These are phyloP conservation scores for Drosophila cardini DNA, from an alignment of 1,140 invertebrate genomes.

Conservation along the genomic window DNA sequence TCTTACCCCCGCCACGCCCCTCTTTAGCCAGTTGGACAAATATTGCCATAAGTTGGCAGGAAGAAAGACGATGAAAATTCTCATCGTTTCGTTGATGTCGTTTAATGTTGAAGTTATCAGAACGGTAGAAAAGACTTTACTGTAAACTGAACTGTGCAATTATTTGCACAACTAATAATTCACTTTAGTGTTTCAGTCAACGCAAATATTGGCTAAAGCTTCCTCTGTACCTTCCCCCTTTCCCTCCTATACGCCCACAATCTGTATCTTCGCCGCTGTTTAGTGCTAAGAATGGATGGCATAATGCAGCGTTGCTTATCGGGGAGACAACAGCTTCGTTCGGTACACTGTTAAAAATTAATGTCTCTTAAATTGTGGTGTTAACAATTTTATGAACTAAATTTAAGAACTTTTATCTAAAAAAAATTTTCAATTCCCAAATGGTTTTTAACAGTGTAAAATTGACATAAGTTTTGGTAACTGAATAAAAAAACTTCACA, in stretches of 20 bases:
- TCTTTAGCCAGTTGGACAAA: conserved; percentile 51
- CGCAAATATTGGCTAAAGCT: conserved; percentile 60
- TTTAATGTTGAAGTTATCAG: conserved; percentile 34
- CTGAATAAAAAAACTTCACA: too few relatives aligned
- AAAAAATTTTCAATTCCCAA: too few relatives aligned
- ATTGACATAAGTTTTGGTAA: too few relatives aligned
- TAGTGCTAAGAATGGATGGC: not conserved
- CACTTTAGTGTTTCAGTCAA: conserved; percentile 76
- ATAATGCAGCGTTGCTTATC: conserved; percentile 15
- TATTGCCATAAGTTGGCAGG: conserved; percentile 68
- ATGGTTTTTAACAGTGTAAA: too few relatives aligned
- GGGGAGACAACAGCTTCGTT: not conserved
- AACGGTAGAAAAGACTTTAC: conserved; percentile 37
- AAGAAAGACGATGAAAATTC: conserved; percentile 10
- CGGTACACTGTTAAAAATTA: not conserved
- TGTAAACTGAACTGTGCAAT: conserved; percentile 72
- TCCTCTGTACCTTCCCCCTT: not conserved
- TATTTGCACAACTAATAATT: conserved; percentile 82
- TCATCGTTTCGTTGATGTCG: conserved; percentile 1
- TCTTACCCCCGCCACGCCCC: not conserved
- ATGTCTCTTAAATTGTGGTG: too few relatives aligned
- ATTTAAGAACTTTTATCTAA: not conserved
- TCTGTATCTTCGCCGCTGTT: not conserved
- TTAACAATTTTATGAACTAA: too few relatives aligned
- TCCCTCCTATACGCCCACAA: not conserved